These are phyloP conservation scores for Trididemnum miniatum DNA, from an alignment of 23 tunicate genomes.

Conservation along the genomic window DNA sequence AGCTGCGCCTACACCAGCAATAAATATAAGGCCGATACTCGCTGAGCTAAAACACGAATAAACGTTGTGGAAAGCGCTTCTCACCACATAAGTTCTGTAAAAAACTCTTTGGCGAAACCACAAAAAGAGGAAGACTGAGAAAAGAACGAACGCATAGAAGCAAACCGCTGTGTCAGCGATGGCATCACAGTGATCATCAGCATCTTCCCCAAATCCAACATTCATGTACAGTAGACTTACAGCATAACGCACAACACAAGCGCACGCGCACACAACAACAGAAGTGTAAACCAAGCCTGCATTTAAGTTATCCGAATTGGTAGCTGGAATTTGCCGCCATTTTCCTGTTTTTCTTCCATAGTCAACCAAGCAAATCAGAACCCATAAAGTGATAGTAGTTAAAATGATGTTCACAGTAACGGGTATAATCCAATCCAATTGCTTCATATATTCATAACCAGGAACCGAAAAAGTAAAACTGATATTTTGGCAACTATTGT, in stretches of 20 bases:
- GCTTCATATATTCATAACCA: no score
- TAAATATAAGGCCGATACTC: slow-evolving; percentile 45
- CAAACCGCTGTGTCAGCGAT: slow-evolving; percentile 43
- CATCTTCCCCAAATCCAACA: slow-evolving; percentile 15
- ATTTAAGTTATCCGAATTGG: slow-evolving; percentile 5
- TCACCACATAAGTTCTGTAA: slow-evolving; percentile 50
- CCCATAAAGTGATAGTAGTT: slow-evolving; percentile 10
- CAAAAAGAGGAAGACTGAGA: slow-evolving; percentile 49
- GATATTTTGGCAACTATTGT: no score
- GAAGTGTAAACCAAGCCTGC: slow-evolving; percentile 38
- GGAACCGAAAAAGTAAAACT: no score
- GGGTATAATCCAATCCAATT: slow-evolving; percentile 30
- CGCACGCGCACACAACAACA: slow-evolving; percentile 32
- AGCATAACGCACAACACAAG: slow-evolving; percentile 22
- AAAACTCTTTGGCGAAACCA: slow-evolving; percentile 71
- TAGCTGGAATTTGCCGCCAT: slow-evolving; percentile 19
- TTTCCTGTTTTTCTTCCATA: slow-evolving; percentile 51
- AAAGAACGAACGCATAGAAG: slow-evolving; percentile 34
- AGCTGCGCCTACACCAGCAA: slow-evolving; percentile 20
- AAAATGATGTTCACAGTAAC: slow-evolving; percentile 16
- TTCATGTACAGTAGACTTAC: slow-evolving; percentile 32
- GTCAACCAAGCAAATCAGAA: slow-evolving; percentile 18
- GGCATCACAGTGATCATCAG: slow-evolving; percentile 31
- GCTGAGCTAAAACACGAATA: slow-evolving; percentile 40
- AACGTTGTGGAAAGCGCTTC: slow-evolving; percentile 10